Conservation (phyloP, 2,888 invertebrate genomes). For the Drosophila anomelani region DNA sequence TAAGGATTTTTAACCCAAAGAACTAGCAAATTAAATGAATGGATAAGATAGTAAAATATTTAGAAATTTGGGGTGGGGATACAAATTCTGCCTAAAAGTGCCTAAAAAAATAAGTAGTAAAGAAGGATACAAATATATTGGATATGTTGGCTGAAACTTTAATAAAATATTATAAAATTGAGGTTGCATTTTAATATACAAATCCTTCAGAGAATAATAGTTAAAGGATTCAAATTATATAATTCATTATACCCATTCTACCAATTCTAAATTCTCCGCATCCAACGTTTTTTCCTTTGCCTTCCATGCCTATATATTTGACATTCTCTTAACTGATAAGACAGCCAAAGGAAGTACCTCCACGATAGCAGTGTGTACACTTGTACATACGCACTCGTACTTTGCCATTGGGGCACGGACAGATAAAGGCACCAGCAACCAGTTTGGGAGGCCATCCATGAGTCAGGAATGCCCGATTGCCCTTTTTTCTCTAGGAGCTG, state of each 20-base stretch:
- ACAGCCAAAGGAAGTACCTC: slow-evolving; percentile 48
- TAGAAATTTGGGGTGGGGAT: too few species aligned
- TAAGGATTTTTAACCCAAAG: neutral
- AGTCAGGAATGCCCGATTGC: slow-evolving; percentile 52
- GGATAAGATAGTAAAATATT: neutral
- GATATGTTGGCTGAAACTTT: too few species aligned
- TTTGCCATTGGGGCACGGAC: slow-evolving; percentile 24
- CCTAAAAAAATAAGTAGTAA: too few species aligned
- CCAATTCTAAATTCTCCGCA: neutral
- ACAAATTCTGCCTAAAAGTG: too few species aligned
- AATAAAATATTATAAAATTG: too few species aligned
- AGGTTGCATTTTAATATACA: neutral
- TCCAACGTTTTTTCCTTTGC: slow-evolving; percentile 14
- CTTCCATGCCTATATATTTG: slow-evolving; percentile 19
- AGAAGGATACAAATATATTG: too few species aligned
- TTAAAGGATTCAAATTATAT: neutral
- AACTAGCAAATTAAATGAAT: neutral
- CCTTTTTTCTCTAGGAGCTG: slow-evolving; percentile 47
- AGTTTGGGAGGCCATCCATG: slow-evolving; percentile 41
- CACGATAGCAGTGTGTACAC: slow-evolving; percentile 32
- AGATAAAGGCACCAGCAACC: slow-evolving; percentile 58
- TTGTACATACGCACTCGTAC: slow-evolving; percentile 9
- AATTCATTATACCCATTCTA: neutral
- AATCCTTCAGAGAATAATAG: neutral
- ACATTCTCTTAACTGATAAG: slow-evolving; percentile 44